phyloP scores from a whole-genome alignment of 2,888 invertebrate species.

The Unio pictorum region DNA sequence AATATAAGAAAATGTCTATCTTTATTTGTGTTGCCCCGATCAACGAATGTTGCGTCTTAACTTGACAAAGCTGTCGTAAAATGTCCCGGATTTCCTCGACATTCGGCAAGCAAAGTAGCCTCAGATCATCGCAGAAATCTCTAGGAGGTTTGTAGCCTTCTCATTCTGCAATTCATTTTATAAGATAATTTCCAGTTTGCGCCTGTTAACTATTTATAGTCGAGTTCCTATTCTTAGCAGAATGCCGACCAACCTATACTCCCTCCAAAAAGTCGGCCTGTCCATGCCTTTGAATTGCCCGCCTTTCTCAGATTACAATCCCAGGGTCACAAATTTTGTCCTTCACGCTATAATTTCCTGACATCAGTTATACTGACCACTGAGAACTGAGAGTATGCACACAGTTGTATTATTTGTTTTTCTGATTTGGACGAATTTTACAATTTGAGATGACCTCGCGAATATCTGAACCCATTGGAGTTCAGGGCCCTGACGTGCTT shows the following conservation, averaged over 20 bases:
- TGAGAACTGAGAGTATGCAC: too few relatives aligned
- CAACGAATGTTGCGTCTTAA: constrained; percentile 53
- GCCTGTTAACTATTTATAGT: too few relatives aligned
- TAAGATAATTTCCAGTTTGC: background rate
- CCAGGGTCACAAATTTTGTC: too few relatives aligned
- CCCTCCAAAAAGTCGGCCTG: too few relatives aligned
- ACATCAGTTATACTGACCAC: too few relatives aligned
- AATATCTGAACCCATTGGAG: constrained; percentile 51
- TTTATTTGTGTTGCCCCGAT: constrained; percentile 41
- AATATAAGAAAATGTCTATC: constrained; percentile 1
- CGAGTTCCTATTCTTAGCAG: too few relatives aligned
- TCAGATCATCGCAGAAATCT: constrained; percentile 29
- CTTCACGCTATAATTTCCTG: too few relatives aligned
- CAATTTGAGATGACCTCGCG: constrained; percentile 3
- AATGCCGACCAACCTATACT: too few relatives aligned
- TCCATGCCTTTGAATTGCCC: too few relatives aligned
- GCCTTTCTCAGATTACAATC: too few relatives aligned
- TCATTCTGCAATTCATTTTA: too few relatives aligned
- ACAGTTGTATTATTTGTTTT: constrained; percentile 1
- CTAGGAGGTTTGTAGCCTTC: constrained; percentile 34
- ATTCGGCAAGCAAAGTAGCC: constrained; percentile 23
- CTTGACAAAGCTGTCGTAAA: constrained; percentile 23
- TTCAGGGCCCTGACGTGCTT: constrained; percentile 53
- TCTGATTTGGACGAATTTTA: background rate
- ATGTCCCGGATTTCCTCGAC: constrained; percentile 37